A percentile compares a stretch with the other conserved stretches of the same genome.
Conservation (phyloP, 2,113 vertebrate species). For the Misgurnus mizolepis region DNA sequence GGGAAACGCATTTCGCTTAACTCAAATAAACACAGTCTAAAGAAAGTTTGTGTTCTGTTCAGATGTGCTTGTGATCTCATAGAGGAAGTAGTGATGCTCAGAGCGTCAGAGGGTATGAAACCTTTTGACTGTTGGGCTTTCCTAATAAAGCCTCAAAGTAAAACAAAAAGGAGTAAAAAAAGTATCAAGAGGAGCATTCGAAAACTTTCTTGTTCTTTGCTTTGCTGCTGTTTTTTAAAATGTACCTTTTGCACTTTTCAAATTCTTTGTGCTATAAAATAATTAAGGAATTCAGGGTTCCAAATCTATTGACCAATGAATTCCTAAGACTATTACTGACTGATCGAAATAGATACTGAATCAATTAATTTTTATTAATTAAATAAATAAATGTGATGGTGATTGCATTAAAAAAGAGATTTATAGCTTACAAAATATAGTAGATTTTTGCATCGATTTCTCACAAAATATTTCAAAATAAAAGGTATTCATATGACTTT, state of each 20-base stretch:
- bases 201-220: background rate
- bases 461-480: no score
- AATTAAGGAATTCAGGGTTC: no score
- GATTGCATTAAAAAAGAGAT: no score
- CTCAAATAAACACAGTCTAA: conserved; percentile 32
- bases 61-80: conserved; percentile 14
- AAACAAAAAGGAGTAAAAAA: background rate
- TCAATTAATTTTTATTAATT: no score
- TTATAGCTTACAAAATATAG: no score
- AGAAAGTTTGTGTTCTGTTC: background rate
- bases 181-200: background rate
- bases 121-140: conserved; percentile 6
- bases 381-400: no score
- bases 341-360: no score
- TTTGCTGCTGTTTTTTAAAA: background rate
- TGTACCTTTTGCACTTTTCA: background rate
- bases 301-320: no score
- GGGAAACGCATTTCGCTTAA: conserved; percentile 23
- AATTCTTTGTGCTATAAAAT: background rate
- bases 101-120: conserved; percentile 2
- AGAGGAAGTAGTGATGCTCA: background rate
- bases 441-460: no score
- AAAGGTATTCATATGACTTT: no score
- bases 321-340: no score
- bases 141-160: background rate